Evolutionary conservation across 2,888 invertebrate genomes (phyloP).

Genomic region (Phragmatobia fuliginosa): DNA sequence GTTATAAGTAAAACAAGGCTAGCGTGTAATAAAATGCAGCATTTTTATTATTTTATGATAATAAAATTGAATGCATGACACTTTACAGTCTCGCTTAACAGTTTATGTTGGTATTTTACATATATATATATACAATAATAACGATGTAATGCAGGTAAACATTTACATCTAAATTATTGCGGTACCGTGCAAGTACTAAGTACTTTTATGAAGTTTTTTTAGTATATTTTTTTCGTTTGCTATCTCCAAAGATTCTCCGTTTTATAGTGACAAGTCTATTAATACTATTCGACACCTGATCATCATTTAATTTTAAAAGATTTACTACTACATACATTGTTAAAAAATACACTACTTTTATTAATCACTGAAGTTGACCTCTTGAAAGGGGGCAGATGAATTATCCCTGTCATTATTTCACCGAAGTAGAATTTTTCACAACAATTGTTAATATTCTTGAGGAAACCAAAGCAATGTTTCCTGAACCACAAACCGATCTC

Average conservation of each 20-base stretch:
- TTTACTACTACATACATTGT: not conserved
- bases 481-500: not conserved
- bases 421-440: not conserved
- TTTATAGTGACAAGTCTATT: too few relatives aligned
- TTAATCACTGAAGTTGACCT: conserved; percentile 1
- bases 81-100: conserved; percentile 19
- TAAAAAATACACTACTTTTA: not conserved
- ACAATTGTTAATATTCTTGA: not conserved
- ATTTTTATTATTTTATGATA: conserved; percentile 52
- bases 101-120: not conserved
- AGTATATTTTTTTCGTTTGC: too few relatives aligned
- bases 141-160: not conserved
- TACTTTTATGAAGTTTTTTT: too few relatives aligned
- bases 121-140: not conserved
- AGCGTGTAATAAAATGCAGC: conserved; percentile 33
- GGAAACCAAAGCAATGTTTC: not conserved
- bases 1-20: conserved; percentile 26
- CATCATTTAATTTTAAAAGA: too few relatives aligned
- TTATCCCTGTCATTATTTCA: conserved; percentile 2
- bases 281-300: too few relatives aligned
- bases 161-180: too few relatives aligned
- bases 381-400: not conserved
- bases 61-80: conserved; percentile 33
- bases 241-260: too few relatives aligned
- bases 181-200: too few relatives aligned